A percentile compares a stretch with the other conserved stretches of the same genome.
These are phyloP conservation scores for Sceloporus undulatus DNA, from an alignment of 2,113 vertebrate genomes.

Conservation along the genomic window DNA sequence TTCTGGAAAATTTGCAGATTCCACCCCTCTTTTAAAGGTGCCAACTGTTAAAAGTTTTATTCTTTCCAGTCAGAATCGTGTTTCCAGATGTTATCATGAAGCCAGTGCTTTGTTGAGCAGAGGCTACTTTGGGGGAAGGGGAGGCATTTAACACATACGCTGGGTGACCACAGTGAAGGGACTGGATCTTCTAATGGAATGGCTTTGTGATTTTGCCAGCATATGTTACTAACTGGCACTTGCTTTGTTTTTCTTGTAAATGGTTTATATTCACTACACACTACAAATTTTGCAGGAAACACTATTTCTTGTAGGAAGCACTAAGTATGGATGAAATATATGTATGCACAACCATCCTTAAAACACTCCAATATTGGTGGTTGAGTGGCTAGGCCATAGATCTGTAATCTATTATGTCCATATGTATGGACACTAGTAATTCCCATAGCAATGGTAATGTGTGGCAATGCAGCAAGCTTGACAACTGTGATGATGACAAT, in stretches of 20 bases:
- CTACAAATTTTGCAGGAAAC: no score
- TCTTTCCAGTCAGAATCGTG: constrained; percentile 32
- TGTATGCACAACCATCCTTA: not conserved
- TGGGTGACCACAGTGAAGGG: constrained; percentile 39
- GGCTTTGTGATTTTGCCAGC: constrained; percentile 58
- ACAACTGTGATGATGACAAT: constrained; percentile 63
- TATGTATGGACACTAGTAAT: not conserved
- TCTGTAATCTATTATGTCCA: not conserved
- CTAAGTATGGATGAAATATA: no score
- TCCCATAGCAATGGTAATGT: not conserved
- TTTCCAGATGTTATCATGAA: constrained; percentile 46
- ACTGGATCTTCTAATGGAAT: constrained; percentile 55
- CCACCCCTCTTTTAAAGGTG: not conserved
- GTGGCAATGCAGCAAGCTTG: not conserved
- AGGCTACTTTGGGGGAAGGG: constrained; percentile 59
- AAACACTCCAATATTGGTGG: not conserved
- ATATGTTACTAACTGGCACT: constrained; percentile 52
- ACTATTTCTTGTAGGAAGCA: not conserved
- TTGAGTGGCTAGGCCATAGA: not conserved
- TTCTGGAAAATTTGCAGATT: not conserved
- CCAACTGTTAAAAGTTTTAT: no score
- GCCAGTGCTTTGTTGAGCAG: constrained; percentile 54
- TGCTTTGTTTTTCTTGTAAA: not conserved
- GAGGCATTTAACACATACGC: constrained; percentile 48
- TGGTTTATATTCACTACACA: not conserved